Base-by-base conservation (phyloP, 92 coral and sea anemone genomes). In the Porites evermanni region DNA sequence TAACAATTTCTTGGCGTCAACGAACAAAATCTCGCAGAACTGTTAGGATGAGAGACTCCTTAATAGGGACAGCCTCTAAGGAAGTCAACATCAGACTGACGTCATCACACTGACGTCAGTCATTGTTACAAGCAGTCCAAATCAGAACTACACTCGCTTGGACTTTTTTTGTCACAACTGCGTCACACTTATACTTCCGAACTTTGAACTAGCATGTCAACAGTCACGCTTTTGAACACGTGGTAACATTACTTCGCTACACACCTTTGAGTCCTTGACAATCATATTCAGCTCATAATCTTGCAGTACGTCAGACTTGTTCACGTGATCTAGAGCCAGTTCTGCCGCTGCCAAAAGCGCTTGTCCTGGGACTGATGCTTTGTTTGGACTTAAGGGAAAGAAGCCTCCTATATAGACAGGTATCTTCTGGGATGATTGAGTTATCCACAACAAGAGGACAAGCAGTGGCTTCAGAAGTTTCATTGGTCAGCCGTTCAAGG, bases 381-480 rank as follows among this genome's bases (percentile, higher is more conserved):
- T 96, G 91, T 96, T 96, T 8, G 98, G 98, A 75, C 94, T 93
- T 29, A 95, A 82, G 1, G 98, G 98, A 75, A 96, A 96, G 66
- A 96, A 93, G 9, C 98, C 98, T 4, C 94, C 98, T 38, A 96
- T 88, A 79, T 91, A 83, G 29, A 96, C 75, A 1, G 95, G 92
- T 18, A 80, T 81, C 64, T 88, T 86, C 67, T 64, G 81, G 7
- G 26, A 26, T n/a, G 74, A 52, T 4, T 17, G 61, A 11, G 87
- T 67, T 8, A 70, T 0, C 23, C 76, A 23, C 76, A 80, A 1
- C 53, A 80, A 67, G 1, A 80, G 53, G 52, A 54, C 1, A 14
- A 68, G 24, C 32, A 26, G 1, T 18, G 75, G 9, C 14, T 50
- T 13, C 3, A 21, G 65, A 2, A 9, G 29, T 66, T 67, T 53